Conservation (phyloP, 2,797 vertebrate genomes). For the Manis crassicaudata region DNA sequence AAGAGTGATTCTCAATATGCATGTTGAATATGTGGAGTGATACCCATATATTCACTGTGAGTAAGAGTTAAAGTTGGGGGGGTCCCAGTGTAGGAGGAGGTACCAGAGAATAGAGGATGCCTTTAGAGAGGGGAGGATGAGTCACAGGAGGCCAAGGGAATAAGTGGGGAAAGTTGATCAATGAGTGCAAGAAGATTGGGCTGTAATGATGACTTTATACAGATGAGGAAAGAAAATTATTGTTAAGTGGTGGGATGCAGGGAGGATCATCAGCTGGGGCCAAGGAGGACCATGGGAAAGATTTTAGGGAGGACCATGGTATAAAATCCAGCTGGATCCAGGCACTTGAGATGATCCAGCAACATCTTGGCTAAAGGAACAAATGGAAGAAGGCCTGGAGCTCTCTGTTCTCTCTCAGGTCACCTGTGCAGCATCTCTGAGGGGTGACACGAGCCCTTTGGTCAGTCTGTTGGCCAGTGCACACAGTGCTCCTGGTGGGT, state of each 20-base stretch:
- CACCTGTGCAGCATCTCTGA: fast-evolving
- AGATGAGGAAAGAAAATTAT: not conserved
- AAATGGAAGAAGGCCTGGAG: not conserved
- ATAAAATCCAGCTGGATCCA: not conserved
- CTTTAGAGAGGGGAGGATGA: not conserved
- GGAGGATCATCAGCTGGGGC: fast-evolving
- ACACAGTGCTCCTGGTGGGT: not conserved
- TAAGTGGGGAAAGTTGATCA: not conserved
- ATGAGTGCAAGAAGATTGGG: not conserved
- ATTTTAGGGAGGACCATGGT: not conserved
- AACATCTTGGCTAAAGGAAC: not conserved
- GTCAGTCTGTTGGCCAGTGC: not conserved
- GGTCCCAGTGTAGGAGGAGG: not conserved
- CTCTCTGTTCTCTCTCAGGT: not conserved
- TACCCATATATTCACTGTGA: not conserved
- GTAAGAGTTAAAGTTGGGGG: not conserved
- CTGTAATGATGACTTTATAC: not conserved
- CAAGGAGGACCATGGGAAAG: not conserved
- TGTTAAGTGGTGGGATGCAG: not conserved
- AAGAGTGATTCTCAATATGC: not conserved
- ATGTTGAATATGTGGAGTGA: not conserved
- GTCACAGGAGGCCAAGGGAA: not conserved
- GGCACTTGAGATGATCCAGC: not conserved
- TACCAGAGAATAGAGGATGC: not conserved
- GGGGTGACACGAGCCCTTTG: not conserved